Percentiles rank a stretch among this genome's conserved stretches.
phyloP scores from a whole-genome alignment of 1,140 invertebrate species.

The Chlorops oryzae region DNA sequence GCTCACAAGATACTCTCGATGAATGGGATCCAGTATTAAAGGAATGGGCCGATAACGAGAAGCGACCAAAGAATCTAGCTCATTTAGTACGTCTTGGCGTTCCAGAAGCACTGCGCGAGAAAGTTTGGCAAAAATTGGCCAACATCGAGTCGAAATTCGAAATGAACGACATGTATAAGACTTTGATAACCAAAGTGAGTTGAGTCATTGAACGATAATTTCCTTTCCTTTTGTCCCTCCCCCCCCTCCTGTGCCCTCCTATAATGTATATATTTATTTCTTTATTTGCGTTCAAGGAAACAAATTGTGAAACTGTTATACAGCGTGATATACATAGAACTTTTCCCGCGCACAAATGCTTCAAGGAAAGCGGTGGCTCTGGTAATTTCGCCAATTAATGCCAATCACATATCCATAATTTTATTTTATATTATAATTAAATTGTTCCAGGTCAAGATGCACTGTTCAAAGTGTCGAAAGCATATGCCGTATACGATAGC shows the following conservation, averaged over 20 bases:
- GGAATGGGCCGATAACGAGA: constrained; percentile 69
- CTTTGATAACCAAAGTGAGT: constrained; percentile 75
- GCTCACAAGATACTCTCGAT: constrained; percentile 83
- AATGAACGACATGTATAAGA: constrained; percentile 87
- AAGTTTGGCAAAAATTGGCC: constrained; percentile 94
- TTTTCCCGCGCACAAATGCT: constrained; percentile 97
- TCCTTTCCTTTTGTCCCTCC: constrained; percentile 47
- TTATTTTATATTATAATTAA: background rate
- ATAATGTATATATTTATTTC: background rate
- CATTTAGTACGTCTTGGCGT: constrained; percentile 81
- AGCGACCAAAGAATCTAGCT: constrained; percentile 70
- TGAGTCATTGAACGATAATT: constrained; percentile 34
- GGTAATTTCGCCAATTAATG: constrained; percentile 13
- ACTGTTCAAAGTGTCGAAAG: constrained; percentile 90
- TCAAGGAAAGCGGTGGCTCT: constrained; percentile 81
- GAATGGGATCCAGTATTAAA: constrained; percentile 87
- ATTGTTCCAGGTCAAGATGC: constrained; percentile 78
- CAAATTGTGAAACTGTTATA: constrained; percentile 81
- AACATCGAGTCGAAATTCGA: constrained; percentile 74
- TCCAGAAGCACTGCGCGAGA: constrained; percentile 90
- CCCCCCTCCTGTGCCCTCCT: too few species aligned
- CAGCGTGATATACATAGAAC: constrained; percentile 94
- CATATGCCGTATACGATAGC: constrained; percentile 93
- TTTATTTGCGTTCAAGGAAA: constrained; percentile 28
- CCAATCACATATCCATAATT: background rate